A percentile compares a stretch with the other conserved stretches of the same genome.
phyloP scores from a whole-genome alignment of 2,888 invertebrate species.

The Polymixis flavicincta region DNA sequence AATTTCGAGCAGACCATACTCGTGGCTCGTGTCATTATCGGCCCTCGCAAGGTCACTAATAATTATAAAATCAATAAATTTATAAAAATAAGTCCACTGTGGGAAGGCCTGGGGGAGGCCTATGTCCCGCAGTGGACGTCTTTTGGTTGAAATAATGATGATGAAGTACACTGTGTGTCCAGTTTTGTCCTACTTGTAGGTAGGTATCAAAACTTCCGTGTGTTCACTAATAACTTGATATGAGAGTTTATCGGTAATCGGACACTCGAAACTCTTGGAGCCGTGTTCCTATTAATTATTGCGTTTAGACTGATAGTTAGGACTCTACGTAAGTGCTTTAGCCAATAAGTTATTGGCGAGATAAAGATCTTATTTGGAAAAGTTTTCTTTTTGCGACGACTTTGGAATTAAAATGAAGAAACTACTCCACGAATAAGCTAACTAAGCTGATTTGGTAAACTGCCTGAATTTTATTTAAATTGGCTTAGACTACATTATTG shows the following conservation, averaged over 20 bases:
- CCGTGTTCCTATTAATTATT: slow-evolving; percentile 24
- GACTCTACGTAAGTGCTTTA: slow-evolving; percentile 19
- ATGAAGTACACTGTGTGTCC: not conserved
- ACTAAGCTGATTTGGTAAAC: slow-evolving; percentile 3
- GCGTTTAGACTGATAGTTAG: slow-evolving; percentile 15
- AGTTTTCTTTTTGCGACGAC: not conserved
- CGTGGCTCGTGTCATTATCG: not conserved
- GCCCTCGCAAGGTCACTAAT: slow-evolving; percentile 5
- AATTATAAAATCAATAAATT: slow-evolving; percentile 20
- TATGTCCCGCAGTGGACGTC: too few species aligned
- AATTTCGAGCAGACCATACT: not conserved
- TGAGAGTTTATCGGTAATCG: slow-evolving; percentile 29
- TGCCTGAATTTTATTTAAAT: slow-evolving; percentile 4
- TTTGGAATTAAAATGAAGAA: not conserved
- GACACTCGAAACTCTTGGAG: slow-evolving; percentile 3
- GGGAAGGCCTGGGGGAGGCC: too few species aligned
- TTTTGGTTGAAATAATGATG: too few species aligned
- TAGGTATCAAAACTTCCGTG: slow-evolving; percentile 33
- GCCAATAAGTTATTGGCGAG: slow-evolving; percentile 6
- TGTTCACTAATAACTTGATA: slow-evolving; percentile 30
- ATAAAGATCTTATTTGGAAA: slow-evolving; percentile 11
- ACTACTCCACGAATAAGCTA: not conserved
- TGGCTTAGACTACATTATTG: not conserved
- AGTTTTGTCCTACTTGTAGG: slow-evolving; percentile 28
- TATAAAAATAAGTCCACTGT: slow-evolving; percentile 15